Base-by-base conservation (phyloP, 1,140 invertebrate species). In the Drosophila gunungcola region DNA sequence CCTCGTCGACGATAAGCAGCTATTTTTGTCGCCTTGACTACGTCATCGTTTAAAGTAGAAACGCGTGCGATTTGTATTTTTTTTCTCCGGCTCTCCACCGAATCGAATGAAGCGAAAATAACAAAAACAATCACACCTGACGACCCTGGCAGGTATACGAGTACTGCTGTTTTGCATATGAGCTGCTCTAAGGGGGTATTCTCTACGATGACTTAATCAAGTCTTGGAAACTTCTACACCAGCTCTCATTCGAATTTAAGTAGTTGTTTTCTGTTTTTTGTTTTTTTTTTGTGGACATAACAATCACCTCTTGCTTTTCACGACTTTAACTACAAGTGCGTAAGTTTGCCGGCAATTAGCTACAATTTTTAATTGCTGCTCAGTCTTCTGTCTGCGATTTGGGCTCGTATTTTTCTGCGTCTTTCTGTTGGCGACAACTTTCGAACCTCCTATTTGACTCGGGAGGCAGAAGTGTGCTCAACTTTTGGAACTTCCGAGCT, bases 241-340 rank as follows among this genome's bases (percentile, higher is more conserved):
- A n/a, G 39, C 46, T 51, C 54, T 64, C 55, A 41, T 60, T 63
- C 13, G 3, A 39, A 11, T 29, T 65, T 42, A 51, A 63, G 29
- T 67, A 27, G 29, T 11, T 34, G 1, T 55, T 43, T 11, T 41
- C 10, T 29, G 25, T 29, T 48, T 3, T 29, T 29, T n/a, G n/a
- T n/a, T n/a, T n/a, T 38, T 38, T 6, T 12, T 25, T 16, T 34
- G 27, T 13, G 27, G 29, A 9, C 29, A 51, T 21, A 78, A 73
- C 56, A 84, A 79, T 85, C 80, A 89, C 84, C 84, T 89, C 68
- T 84, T 89, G 84, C 72, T 84, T 85, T 84, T 78, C 80, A 89
- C 84, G 84, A 89, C 77, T 53, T 58, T 63, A 53, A 54, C 76
- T 58, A 60, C 43, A 58, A 69, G 70, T 69, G 76, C 78, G 80